Evolutionary conservation across 1,140 invertebrate genomes (phyloP), one percentile per base, ranked within the genome.

Genomic region (Globodera rostochiensis): DNA sequence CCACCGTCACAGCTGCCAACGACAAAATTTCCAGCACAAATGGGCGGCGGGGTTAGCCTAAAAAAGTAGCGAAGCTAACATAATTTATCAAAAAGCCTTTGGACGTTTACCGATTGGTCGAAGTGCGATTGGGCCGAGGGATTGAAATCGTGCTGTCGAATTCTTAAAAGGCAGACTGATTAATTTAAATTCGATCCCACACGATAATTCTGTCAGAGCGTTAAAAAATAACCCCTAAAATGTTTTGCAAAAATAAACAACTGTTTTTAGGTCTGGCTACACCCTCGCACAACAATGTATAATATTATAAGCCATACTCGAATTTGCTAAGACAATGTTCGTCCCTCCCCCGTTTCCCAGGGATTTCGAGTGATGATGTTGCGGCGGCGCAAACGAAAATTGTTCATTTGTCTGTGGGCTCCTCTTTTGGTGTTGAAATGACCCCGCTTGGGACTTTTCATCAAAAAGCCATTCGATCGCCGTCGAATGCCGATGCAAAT

Each of bases 121-220:
- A 84, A 66, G 6, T 50, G 47, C 85, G 82, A 53, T 84, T 83
- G 13, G 84, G 85, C n/a, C 85, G 84, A 67, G 84, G 84, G 71
- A 85, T 77, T 5, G 84, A 87, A 36, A 85, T 85, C 49, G 85
- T 25, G 71, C 53, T 86, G 64, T 84, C 70, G 60, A 87, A 85
- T 60, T 87, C 84, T 85, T 9, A 50, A 84, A 85, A 83, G 49
- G 3, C 13, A 46, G 6, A 3, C n/a, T 67, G 36, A 21, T 81
- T 13, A 83, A 69, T 36, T 36, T 36, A 36, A 36, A 36, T 36
- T 36, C 36, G 36, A 36, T 36, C 3, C 36, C 0, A 36, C 2
- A 36, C 25, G 25, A 36, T 36, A 36, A 36, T 36, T 36, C 36
- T 36, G 2, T 36, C 36, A 36, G 36, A 36, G 2, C 1, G 1